phyloP scores from a whole-genome alignment of 2,113 vertebrate genomes.

The Ctenodactylus gundi region DNA sequence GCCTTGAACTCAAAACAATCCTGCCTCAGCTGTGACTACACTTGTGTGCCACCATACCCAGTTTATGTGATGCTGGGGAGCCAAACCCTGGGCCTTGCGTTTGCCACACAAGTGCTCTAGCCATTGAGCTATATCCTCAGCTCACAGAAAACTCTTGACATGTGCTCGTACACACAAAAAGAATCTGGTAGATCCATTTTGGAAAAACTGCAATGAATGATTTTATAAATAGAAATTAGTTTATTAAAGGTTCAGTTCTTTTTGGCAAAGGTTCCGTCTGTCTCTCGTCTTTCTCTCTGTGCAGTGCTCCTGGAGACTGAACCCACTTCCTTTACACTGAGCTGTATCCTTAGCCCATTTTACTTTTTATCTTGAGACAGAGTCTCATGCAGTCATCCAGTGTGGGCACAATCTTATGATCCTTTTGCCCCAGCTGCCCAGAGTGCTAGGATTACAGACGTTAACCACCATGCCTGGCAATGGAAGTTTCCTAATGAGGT shows the following conservation, averaged over 20 bases:
- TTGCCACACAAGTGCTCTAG: background rate
- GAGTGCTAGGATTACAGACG: background rate
- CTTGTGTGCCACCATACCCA: no score
- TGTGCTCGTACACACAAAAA: background rate
- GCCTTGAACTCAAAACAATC: no score
- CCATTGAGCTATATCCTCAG: no score
- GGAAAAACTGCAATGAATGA: background rate
- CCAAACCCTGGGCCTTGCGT: background rate
- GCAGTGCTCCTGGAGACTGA: background rate
- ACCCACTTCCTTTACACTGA: background rate
- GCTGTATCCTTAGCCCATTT: background rate
- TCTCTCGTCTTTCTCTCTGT: background rate
- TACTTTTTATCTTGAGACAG: background rate
- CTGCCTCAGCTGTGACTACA: no score
- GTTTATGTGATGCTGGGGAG: no score
- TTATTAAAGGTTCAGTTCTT: background rate
- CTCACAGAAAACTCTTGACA: background rate
- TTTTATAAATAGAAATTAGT: conserved; percentile 1
- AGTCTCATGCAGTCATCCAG: background rate
- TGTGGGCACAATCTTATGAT: background rate
- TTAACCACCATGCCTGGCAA: background rate
- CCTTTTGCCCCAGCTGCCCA: background rate
- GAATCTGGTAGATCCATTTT: background rate
- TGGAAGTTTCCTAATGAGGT: background rate
- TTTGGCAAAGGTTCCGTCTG: background rate